Evolutionary conservation across 64 coral and sea anemone species (phyloP).

Genomic region (Orbicella faveolata): DNA sequence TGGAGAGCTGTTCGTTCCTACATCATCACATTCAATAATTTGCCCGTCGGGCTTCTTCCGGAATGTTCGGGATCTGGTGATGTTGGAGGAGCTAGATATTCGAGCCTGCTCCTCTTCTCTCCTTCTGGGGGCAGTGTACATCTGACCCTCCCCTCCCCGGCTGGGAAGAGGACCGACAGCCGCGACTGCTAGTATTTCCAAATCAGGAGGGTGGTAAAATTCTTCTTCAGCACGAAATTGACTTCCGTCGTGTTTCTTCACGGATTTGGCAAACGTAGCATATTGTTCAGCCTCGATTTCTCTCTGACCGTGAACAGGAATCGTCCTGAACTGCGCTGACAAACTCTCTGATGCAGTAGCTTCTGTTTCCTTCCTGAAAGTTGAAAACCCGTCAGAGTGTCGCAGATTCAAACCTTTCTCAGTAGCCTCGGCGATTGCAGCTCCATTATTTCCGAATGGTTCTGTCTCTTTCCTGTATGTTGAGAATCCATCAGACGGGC

Average conservation of each 20-base stretch:
- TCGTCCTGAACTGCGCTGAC: neutral
- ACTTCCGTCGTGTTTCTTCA: neutral
- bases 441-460: neutral
- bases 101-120: neutral
- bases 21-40: conserved; percentile 18
- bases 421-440: neutral
- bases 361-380: neutral
- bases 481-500: conserved; percentile 19
- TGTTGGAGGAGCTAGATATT: neutral
- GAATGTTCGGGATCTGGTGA: conserved; percentile 43
- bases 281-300: neutral
- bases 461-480: neutral
- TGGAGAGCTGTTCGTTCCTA: neutral
- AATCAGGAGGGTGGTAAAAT: neutral
- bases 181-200: neutral
- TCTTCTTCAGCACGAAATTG: neutral
- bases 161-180: neutral
- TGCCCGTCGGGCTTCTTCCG: conserved; percentile 32
- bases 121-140: neutral
- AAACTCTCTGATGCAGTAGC: neutral
- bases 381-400: conserved; percentile 13
- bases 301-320: neutral
- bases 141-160: neutral
- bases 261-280: neutral
- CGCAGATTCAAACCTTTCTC: neutral